Evolutionary conservation across 2,888 invertebrate genomes (phyloP), one percentile per base, ranked within the genome.

Genomic region (Ditula angustiorana): DNA sequence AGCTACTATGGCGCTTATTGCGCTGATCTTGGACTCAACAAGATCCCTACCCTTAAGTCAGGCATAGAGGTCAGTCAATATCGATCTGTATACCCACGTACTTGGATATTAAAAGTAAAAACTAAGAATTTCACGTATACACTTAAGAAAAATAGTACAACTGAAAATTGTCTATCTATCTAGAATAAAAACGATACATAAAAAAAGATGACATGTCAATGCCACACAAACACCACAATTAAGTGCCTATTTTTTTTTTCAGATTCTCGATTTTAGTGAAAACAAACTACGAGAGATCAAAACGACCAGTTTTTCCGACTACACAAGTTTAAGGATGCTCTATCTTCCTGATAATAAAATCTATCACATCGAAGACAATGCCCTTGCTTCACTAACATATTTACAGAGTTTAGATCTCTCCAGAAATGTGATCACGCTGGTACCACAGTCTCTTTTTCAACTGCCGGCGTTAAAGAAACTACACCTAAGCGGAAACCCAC

Each of bases 391-490:
- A 0, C 86, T 94, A 2, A 83, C 86, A 0, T 86, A 88, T 67
- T 82, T 95, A 7, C 88, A 94, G 73, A 93, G 92, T 0, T 76
- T 95, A 59, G 94, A 95, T 71, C 85, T 95, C 5, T 91, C 94
- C 1, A 88, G 87, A 62, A 95, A 95, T 75, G 93, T 93, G 0
- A 86, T 94, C 52, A 74, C 87, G 47, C 80, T 85, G 28, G 79
- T 95, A 0, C 94, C 95, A 0, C 84, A 84, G 41, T 83, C 84
- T 2, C 80, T 94, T 11, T 92, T 95, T 50, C 92, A 94, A 63
- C 74, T 96, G 69, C 94, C 95, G 0, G 89, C 93, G 0, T 78
- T 96, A 64, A 88, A 95, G 58, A 95, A 94, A 77, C 81, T 96
- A 23, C 95, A 95, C 74, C 86, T 95, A 1, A 90, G 83, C 26